Conservation (phyloP, 2,113 vertebrate genomes). For the Hypomesus transpacificus region DNA sequence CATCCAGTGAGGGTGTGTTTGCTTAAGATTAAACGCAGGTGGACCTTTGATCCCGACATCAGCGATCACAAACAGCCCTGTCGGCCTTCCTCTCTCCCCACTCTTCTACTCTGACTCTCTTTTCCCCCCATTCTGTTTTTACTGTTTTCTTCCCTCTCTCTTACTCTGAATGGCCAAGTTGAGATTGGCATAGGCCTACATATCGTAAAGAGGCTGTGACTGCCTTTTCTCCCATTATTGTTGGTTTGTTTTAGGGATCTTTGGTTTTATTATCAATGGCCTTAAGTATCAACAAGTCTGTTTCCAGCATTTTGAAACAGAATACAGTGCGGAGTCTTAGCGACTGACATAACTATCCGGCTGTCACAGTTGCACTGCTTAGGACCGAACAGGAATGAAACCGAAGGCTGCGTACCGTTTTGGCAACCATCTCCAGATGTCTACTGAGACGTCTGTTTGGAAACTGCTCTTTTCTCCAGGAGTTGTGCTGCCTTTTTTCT, state of each 20-base stretch:
- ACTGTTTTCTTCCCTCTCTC: not conserved
- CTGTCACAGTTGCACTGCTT: slow-evolving; percentile 11
- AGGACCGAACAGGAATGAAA: slow-evolving; percentile 18
- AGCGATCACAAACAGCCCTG: slow-evolving; percentile 2
- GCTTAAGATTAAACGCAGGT: slow-evolving; percentile 17
- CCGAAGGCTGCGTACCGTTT: slow-evolving; percentile 8
- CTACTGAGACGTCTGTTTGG: slow-evolving; percentile 1
- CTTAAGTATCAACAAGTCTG: not conserved
- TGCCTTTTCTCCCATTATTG: not conserved
- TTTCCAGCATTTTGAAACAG: slow-evolving; percentile 6
- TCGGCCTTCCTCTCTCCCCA: not conserved
- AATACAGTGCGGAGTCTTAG: slow-evolving; percentile 5
- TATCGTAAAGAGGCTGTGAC: not conserved
- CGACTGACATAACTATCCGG: slow-evolving; percentile 15
- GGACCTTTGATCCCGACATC: slow-evolving; percentile 18
- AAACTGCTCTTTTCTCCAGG: not conserved
- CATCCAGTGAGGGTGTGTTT: slow-evolving; percentile 20
- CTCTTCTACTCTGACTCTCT: not conserved
- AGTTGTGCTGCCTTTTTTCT: not conserved
- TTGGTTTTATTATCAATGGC: not conserved
- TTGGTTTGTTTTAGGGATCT: not conserved
- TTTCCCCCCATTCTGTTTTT: not conserved
- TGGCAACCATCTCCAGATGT: slow-evolving; percentile 34
- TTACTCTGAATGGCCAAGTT: not conserved
- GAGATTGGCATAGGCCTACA: not conserved